Evolutionary conservation across 1,140 invertebrate genomes (phyloP).

Genomic region (Zeugodacus cucurbitae): DNA sequence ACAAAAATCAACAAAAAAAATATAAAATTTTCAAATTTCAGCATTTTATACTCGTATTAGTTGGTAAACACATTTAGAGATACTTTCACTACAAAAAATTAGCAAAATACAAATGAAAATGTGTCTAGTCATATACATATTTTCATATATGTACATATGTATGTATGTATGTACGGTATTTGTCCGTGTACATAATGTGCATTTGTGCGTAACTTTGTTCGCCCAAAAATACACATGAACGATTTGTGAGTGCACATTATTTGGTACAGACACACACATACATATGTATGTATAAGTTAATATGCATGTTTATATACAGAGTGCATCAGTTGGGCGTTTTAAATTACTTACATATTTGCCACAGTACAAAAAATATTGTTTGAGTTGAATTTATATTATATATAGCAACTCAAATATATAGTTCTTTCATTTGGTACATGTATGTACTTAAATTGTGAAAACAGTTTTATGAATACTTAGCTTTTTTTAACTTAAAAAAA

Average conservation of each 20-base stretch:
- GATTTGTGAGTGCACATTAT: background rate
- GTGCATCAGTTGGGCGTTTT: too few species aligned
- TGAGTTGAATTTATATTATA: too few species aligned
- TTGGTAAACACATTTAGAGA: background rate
- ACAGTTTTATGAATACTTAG: too few species aligned
- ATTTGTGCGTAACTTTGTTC: background rate
- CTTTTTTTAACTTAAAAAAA: too few species aligned
- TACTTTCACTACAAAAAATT: constrained; percentile 3
- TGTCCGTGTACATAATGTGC: background rate
- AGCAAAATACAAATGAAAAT: background rate
- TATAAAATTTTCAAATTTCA: background rate
- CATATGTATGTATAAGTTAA: background rate
- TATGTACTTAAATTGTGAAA: too few species aligned
- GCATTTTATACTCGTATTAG: background rate
- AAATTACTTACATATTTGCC: too few species aligned
- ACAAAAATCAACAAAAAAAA: background rate
- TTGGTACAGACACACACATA: background rate
- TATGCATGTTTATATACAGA: background rate
- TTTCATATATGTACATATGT: background rate
- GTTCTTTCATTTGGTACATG: too few species aligned
- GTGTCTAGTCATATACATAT: too few species aligned
- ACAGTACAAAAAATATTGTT: too few species aligned
- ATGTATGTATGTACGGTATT: background rate
- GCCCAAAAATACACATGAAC: background rate
- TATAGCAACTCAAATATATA: too few species aligned